Percentiles rank a stretch among this genome's conserved stretches.
Conservation (phyloP, 2,113 vertebrate species). For the Numida meleagris region DNA sequence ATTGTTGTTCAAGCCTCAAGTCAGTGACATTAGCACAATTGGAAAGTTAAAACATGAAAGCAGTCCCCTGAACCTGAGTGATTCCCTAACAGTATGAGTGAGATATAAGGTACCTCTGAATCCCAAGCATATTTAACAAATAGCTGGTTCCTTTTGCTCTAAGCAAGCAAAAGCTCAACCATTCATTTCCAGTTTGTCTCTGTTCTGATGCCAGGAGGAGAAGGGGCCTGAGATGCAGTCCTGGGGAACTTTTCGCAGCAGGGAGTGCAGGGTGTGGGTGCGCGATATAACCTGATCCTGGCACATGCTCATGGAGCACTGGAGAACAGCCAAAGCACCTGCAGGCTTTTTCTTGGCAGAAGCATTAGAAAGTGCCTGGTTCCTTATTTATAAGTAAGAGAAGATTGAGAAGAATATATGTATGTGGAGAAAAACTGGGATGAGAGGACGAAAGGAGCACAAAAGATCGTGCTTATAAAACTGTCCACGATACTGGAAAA, state of each 20-base stretch:
- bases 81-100: neutral
- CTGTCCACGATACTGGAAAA: neutral
- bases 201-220: neutral
- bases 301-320: neutral
- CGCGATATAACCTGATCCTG: neutral
- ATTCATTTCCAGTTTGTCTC: neutral
- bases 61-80: neutral
- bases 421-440: neutral
- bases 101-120: neutral
- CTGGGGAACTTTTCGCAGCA: neutral
- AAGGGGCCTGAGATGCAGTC: neutral
- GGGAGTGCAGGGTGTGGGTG: neutral
- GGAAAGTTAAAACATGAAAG: neutral
- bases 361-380: neutral
- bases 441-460: neutral
- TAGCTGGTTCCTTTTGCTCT: neutral
- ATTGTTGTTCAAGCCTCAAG: neutral
- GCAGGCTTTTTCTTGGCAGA: neutral
- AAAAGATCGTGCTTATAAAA: neutral
- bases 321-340: constrained; percentile 13
- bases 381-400: neutral
- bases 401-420: neutral
- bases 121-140: fast-evolving
- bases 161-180: neutral
- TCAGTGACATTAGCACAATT: neutral